Evolutionary conservation across 2,797 vertebrate genomes (phyloP), one percentile per base, ranked within the genome.

Genomic region (Danio aesculapii): DNA sequence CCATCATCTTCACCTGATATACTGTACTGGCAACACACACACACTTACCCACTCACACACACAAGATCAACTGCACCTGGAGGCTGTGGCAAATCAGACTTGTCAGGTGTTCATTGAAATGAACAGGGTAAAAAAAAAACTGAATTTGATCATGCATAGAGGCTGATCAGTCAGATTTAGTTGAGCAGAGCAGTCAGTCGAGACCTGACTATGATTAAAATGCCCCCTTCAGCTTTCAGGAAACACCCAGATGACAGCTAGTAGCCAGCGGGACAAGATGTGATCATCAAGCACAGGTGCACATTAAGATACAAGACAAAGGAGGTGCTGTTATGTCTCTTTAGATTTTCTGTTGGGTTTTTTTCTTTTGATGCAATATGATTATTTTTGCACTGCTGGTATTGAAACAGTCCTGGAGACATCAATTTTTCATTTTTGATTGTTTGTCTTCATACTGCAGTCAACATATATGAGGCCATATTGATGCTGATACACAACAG

Each of bases 91-190:
- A 78, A 86, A 88, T 84, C 84, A 82, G 86, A 81, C 75, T 77
- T 88, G 85, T 85, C 77, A 87, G 82, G 87, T 84, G 84, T 85
- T 90, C 79, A 90, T 69, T 85, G 89, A 91, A 87, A 88, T 86
- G 86, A 84, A 88, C 79, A 69, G 80, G 75, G 82, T 47, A 47
- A 47, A 49, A 49, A 12, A 12, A 66, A 80, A 78, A 80, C 67
- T 6, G 63, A 70, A 72, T 77, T 73, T 80, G 77, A 75, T 83
- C 77, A 79, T 62, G 47, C 66, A 72, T 79, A 80, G 76, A 58
- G 67, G 21, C 79, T 79, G 76, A 82, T 72, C 81, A 74, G 61
- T 80, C 47, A 43, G 64, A 39, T 68, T 83, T 58, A n/a, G 53
- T 64, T 70, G 62, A 78, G 52, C 64, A 41, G 58, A 61, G 71